phyloP scores from a whole-genome alignment of 2,113 vertebrate genomes.

The Onychorhynchus coronatus region DNA sequence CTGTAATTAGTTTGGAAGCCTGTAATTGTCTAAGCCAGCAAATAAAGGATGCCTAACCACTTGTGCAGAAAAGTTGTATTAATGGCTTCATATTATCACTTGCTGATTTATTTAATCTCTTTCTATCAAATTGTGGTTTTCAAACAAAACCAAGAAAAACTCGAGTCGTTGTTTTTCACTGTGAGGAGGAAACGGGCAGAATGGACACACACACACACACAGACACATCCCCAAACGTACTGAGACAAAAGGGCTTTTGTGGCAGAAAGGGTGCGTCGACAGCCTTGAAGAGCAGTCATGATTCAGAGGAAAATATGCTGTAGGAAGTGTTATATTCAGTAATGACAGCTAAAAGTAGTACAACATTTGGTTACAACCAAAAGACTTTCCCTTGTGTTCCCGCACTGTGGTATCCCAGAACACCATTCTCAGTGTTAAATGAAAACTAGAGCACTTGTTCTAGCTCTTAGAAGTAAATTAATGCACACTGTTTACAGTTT shows the following conservation, averaged over 20 bases:
- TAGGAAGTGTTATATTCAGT: background rate
- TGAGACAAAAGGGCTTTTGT: conserved; percentile 54
- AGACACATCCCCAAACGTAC: background rate
- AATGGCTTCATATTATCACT: conserved; percentile 68
- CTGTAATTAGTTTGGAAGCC: conserved; percentile 74
- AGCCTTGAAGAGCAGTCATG: conserved; percentile 50
- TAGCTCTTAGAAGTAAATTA: background rate
- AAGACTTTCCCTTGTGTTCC: background rate
- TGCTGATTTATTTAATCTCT: conserved; percentile 74
- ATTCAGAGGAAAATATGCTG: conserved; percentile 27
- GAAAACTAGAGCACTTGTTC: background rate
- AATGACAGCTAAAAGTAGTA: background rate
- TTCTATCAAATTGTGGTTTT: conserved; percentile 68
- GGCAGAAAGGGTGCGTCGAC: background rate
- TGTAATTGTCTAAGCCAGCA: conserved; percentile 73
- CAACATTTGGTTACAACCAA: background rate
- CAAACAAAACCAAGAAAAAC: conserved; percentile 43
- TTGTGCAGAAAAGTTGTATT: conserved; percentile 74
- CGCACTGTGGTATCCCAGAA: background rate
- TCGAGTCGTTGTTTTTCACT: conserved; percentile 19
- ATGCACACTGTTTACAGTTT: background rate
- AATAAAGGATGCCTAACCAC: conserved; percentile 71
- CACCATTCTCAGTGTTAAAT: background rate
- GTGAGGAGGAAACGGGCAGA: conserved; percentile 30
- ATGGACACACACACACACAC: background rate